phyloP scores from a whole-genome alignment of 2,888 invertebrate genomes.

The Ormyrus nitidulus region DNA sequence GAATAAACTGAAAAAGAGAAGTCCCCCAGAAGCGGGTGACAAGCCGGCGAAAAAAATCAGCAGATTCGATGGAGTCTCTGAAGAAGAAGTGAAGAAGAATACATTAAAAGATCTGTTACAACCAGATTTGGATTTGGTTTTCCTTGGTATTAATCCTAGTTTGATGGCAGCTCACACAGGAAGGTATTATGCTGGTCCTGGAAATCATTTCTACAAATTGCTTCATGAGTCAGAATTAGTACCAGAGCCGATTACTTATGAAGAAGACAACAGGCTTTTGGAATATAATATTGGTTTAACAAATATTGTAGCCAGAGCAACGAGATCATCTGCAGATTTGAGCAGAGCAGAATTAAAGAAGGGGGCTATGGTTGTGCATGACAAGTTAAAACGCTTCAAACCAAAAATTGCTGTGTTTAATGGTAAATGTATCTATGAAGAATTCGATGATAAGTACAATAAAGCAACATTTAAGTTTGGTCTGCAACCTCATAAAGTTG shows the following conservation, averaged over 20 bases:
- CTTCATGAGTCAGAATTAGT: constrained; percentile 68
- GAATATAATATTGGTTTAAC: constrained; percentile 70
- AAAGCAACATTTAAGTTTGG: constrained; percentile 68
- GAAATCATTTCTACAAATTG: constrained; percentile 74
- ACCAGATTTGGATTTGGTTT: constrained; percentile 67
- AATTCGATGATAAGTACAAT: constrained; percentile 64
- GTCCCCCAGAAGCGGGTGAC: constrained; percentile 40
- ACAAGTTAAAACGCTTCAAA: constrained; percentile 67
- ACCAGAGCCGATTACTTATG: constrained; percentile 65
- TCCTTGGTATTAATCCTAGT: constrained; percentile 73
- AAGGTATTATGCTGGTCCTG: constrained; percentile 73
- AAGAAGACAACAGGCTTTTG: constrained; percentile 68
- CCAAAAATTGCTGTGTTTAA: constrained; percentile 73
- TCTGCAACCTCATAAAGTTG: constrained; percentile 67
- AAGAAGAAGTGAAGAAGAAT: constrained; percentile 68
- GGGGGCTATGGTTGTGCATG: constrained; percentile 64
- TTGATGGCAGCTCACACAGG: constrained; percentile 71
- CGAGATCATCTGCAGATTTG: constrained; percentile 70
- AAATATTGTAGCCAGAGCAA: constrained; percentile 71
- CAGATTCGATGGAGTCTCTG: constrained; percentile 70
- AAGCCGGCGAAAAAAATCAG: constrained; percentile 62
- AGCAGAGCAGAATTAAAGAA: constrained; percentile 69
- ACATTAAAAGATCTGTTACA: constrained; percentile 69
- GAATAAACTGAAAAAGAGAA: constrained; percentile 65
- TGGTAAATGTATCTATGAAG: constrained; percentile 73